Evolutionary conservation across 2,888 invertebrate genomes (phyloP).

Genomic region (Andrena minutula): DNA sequence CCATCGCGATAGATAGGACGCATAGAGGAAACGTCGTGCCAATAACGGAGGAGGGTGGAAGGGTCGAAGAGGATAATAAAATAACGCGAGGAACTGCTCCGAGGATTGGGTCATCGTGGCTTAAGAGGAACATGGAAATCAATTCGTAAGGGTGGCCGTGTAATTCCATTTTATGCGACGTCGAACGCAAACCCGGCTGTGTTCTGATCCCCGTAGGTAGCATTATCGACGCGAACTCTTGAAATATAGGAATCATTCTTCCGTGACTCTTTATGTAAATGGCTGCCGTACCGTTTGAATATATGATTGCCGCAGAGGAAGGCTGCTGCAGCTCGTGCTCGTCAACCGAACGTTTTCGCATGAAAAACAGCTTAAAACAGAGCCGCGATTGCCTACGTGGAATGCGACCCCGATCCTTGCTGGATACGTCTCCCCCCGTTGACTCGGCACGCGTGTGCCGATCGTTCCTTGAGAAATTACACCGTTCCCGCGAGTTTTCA

Average conservation of each 20-base stretch:
- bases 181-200: conserved; percentile 47
- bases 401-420: conserved; percentile 30
- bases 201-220: conserved; percentile 3
- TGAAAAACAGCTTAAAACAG: conserved; percentile 51
- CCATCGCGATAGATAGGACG: neutral
- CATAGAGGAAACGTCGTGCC: neutral
- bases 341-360: conserved; percentile 55
- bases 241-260: conserved; percentile 65
- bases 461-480: conserved; percentile 35
- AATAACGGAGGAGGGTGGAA: neutral
- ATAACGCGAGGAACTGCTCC: neutral
- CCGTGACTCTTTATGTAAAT: conserved; percentile 72
- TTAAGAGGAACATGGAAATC: conserved; percentile 48
- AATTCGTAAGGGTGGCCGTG: conserved; percentile 45
- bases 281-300: conserved; percentile 40
- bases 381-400: conserved; percentile 12
- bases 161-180: conserved; percentile 50
- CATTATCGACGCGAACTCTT: conserved; percentile 33
- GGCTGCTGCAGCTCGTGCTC: conserved; percentile 41
- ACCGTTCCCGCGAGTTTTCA: conserved; percentile 30
- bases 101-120: conserved; percentile 31
- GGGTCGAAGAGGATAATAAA: neutral
- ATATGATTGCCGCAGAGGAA: conserved; percentile 50
- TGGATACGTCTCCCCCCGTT: conserved; percentile 23
- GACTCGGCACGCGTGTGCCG: conserved; percentile 22